Evolutionary conservation across 2,888 invertebrate genomes (phyloP).

Genomic region (Ischnura elegans): DNA sequence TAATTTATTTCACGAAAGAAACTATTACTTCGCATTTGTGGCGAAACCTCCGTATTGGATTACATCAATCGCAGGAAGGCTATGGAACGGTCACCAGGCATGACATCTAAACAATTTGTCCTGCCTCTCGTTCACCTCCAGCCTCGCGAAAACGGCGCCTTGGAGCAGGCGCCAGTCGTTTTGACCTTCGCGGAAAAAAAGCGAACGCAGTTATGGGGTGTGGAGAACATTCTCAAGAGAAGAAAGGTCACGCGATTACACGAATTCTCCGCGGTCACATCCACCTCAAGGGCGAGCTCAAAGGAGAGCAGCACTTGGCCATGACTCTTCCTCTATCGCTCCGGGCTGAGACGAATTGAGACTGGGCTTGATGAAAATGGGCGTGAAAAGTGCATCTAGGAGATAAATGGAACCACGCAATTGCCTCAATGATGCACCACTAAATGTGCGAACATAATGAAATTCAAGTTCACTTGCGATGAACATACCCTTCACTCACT

Average conservation of each 20-base stretch:
- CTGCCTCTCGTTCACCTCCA: neutral
- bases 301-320: neutral
- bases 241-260: neutral
- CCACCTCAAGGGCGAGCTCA: neutral
- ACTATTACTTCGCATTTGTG: neutral
- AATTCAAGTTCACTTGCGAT: too few species aligned
- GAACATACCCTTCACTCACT: too few species aligned
- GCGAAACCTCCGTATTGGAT: too few species aligned
- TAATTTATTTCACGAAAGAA: too few species aligned
- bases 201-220: constrained; percentile 38
- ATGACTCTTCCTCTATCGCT: neutral
- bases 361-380: neutral
- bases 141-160: neutral
- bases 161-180: neutral
- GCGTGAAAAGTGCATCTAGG: neutral
- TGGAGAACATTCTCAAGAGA: constrained; percentile 35
- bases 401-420: neutral
- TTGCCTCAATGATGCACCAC: neutral
- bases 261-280: neutral
- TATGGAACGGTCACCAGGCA: too few species aligned
- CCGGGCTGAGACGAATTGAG: neutral
- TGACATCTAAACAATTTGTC: too few species aligned
- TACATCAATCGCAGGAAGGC: too few species aligned
- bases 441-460: too few species aligned
- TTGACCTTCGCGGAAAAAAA: constrained; percentile 39